Percentiles rank a stretch among this genome's conserved stretches.
These are phyloP conservation scores for Thunnus maccoyii DNA, from an alignment of 2,113 vertebrate species.

Conservation along the genomic window DNA sequence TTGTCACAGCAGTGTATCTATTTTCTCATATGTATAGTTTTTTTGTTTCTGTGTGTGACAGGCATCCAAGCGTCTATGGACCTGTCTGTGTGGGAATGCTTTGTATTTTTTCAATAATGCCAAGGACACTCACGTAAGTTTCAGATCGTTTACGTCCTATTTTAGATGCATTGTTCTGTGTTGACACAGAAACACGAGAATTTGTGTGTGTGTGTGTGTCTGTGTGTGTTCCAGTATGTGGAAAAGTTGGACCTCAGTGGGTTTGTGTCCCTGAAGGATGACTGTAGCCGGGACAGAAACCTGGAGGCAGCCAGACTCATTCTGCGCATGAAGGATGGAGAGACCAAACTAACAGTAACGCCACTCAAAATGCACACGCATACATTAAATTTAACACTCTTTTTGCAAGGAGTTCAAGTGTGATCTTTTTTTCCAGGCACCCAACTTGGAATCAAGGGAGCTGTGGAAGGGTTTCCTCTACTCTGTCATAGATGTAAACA, in stretches of 20 bases:
- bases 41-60: slow-evolving; percentile 58
- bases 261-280: slow-evolving; percentile 87
- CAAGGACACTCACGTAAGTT: slow-evolving; percentile 86
- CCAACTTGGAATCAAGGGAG: slow-evolving; percentile 88
- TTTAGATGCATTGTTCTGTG: not conserved
- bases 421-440: slow-evolving; percentile 76
- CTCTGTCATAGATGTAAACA: slow-evolving; percentile 87
- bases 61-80: slow-evolving; percentile 89
- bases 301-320: slow-evolving; percentile 80
- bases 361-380: not conserved
- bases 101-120: slow-evolving; percentile 88
- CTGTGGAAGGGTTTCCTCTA: slow-evolving; percentile 92
- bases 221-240: slow-evolving; percentile 79
- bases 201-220: slow-evolving; percentile 15
- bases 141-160: not conserved
- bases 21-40: not conserved
- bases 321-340: slow-evolving; percentile 85
- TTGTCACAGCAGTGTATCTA: not conserved
- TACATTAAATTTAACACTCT: not conserved
- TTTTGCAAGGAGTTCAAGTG: not conserved
- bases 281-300: slow-evolving; percentile 81
- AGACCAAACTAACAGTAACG: slow-evolving; percentile 88
- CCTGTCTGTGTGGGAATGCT: slow-evolving; percentile 87
- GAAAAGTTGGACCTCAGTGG: slow-evolving; percentile 88
- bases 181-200: not conserved